phyloP scores from a whole-genome alignment of 2,113 vertebrate genomes.

The Dolichotis patagonum region DNA sequence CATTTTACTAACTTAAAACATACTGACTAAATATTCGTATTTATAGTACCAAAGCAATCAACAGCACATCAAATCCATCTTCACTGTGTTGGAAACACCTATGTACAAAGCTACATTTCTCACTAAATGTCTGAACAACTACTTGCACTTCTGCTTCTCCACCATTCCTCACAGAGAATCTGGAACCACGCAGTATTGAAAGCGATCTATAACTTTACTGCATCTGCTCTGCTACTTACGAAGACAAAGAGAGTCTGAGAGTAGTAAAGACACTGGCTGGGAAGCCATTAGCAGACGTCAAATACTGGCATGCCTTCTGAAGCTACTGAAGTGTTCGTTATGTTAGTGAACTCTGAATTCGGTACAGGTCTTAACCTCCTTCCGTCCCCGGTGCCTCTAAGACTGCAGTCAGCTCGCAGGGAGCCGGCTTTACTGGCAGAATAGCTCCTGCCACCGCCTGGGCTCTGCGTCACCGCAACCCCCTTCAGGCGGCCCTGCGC shows the following conservation, averaged over 20 bases:
- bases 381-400: not conserved
- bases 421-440: not conserved
- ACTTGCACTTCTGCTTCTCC: not conserved
- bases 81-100: not conserved
- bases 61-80: not conserved
- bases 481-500: no score
- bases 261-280: not conserved
- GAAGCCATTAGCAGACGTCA: not conserved
- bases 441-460: not conserved
- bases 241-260: not conserved
- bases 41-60: conserved; percentile 1
- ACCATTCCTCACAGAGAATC: not conserved
- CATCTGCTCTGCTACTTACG: not conserved
- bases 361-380: not conserved
- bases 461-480: not conserved
- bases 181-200: not conserved
- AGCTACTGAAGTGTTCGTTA: not conserved
- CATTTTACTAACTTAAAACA: not conserved
- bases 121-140: not conserved
- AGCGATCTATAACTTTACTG: not conserved
- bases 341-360: not conserved
- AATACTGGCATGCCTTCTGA: not conserved
- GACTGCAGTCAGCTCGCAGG: not conserved
- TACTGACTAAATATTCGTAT: not conserved
- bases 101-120: conserved; percentile 27